Percentiles rank a stretch among this genome's conserved stretches.
Evolutionary conservation across 2,113 vertebrate genomes (phyloP).

Genomic region (Nicator chloris): DNA sequence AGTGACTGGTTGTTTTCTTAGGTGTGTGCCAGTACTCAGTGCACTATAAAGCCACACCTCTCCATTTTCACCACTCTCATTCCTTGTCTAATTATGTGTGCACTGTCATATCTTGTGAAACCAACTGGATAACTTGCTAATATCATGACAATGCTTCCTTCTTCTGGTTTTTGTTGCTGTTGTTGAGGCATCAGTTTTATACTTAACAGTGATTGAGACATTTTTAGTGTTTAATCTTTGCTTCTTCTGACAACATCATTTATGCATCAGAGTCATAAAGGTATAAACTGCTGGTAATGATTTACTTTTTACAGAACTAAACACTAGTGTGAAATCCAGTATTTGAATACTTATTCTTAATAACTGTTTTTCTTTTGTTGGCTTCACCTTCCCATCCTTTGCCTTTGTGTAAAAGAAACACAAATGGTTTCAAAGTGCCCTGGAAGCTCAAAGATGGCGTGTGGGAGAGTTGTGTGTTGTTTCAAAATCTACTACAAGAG

Average conservation of each 20-base stretch:
- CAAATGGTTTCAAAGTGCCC: background rate
- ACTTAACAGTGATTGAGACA: background rate
- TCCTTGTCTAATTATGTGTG: background rate
- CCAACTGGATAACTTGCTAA: background rate
- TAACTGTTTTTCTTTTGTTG: background rate
- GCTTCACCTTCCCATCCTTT: background rate
- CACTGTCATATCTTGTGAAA: constrained; percentile 17
- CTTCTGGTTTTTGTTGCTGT: background rate
- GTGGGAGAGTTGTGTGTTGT: background rate
- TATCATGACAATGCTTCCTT: background rate
- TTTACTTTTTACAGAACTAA: background rate
- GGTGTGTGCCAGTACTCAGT: background rate
- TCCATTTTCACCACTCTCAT: background rate
- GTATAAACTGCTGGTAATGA: background rate
- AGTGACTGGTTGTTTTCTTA: background rate
- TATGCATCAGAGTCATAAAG: background rate
- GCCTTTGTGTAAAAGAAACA: background rate
- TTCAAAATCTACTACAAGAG: background rate
- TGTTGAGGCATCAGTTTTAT: background rate
- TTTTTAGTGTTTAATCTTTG: background rate
- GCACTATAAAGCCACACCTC: background rate
- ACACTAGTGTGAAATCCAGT: background rate
- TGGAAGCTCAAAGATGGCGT: background rate
- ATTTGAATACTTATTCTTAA: background rate
- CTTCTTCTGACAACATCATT: background rate